Conservation (phyloP, 2,113 vertebrate genomes). For the Mustela nigripes region DNA sequence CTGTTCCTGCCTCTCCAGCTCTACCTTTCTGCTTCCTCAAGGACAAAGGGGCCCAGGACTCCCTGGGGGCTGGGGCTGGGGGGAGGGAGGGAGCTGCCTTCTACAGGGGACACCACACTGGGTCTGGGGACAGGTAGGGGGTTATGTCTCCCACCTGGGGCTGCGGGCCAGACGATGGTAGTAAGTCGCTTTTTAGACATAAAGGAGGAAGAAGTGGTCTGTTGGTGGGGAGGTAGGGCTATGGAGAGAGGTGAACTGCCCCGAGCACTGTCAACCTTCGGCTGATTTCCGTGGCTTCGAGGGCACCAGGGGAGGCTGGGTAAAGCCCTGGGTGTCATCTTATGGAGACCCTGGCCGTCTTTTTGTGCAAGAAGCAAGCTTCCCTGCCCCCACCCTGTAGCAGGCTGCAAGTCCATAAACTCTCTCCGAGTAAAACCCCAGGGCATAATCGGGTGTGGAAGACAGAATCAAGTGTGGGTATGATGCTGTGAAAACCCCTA, state of each 20-base stretch:
- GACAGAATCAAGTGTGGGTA: conserved; percentile 63
- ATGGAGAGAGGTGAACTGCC: neutral
- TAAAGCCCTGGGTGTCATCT: neutral
- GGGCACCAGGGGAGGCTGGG: neutral
- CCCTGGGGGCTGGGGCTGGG: neutral
- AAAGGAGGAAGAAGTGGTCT: neutral
- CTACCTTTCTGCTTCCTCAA: neutral
- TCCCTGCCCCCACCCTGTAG: rapidly evolving
- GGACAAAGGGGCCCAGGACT: neutral
- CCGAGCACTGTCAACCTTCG: neutral
- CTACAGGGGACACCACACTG: rapidly evolving
- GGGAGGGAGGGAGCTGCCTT: rapidly evolving
- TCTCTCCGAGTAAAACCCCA: conserved; percentile 42
- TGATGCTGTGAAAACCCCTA: conserved; percentile 74
- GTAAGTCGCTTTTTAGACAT: neutral
- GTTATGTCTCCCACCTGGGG: neutral
- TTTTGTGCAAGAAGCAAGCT: neutral
- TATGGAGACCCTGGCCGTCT: neutral
- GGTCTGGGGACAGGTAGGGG: neutral
- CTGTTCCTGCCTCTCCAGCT: rapidly evolving
- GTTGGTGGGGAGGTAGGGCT: rapidly evolving
- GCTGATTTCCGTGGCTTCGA: neutral
- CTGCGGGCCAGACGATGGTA: neutral
- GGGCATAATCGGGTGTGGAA: conserved; percentile 40
- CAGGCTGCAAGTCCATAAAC: neutral